Evolutionary conservation across 2,888 invertebrate genomes (phyloP), one percentile per base, ranked within the genome.

Genomic region (Lasioglossum leucozonium): DNA sequence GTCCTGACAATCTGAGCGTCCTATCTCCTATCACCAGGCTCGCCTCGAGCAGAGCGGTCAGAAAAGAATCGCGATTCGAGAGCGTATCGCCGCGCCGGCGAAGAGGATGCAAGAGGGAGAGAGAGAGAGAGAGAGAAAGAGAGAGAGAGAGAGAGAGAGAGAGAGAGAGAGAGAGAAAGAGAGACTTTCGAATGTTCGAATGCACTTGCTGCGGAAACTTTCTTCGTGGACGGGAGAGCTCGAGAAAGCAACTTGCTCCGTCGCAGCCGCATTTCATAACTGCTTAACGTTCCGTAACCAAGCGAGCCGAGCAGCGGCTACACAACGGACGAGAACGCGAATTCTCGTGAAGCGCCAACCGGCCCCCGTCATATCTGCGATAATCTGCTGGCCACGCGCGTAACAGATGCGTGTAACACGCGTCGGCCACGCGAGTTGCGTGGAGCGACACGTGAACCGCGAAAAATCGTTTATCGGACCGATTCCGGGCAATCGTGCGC

Each of bases 241-340:
- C 91, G 94, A 91, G 94, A 94, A 94, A 94, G 94, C 92, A 91
- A 89, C 84, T 86, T 89, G 90, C 90, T 91, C 92, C 93, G 92
- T 93, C 93, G 92, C 91, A 93, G 93, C 92, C 90, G 92, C 93
- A 94, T 94, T 94, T 95, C 94, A 94, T 95, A 95, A 95, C 94
- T 93, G 93, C 91, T 93, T 92, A 93, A 92, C 94, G 93, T 94
- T 93, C 94, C 93, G 93, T 94, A 93, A 94, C 94, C 91, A 91
- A 11, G 13, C 44, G 71, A 78, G 67, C 65, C 65, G 18, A 47
- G 47, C 51, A 6, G 2, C 22, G 22, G 37, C 13, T 4, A 40
- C 22, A 80, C 79, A 87, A 84, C 67, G 10, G 34, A 34, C 67
- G 81, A 82, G 75, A 87, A 85, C 85, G n/a, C 74, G 82, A 86